Evolutionary conservation across 2,113 vertebrate genomes (phyloP).

Genomic region (Oceanodroma tethys): DNA sequence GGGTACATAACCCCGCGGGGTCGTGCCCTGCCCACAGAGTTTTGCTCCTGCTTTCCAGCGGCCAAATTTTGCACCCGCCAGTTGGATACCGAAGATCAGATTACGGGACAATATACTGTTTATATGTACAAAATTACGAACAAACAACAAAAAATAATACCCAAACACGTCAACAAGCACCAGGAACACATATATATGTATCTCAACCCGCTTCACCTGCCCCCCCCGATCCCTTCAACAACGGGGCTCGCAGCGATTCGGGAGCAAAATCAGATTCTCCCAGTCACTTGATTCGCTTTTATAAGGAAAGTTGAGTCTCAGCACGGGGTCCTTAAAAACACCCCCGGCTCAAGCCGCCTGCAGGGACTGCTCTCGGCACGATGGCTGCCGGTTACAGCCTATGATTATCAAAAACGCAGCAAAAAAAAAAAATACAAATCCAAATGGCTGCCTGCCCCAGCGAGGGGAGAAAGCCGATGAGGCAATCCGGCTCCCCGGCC

Average conservation of each 20-base stretch:
- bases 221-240: not conserved
- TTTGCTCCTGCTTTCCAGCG: not conserved
- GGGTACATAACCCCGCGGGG: rapidly evolving
- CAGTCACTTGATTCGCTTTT: not conserved
- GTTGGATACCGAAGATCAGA: not conserved
- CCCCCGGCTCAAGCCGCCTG: rapidly evolving
- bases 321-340: not conserved
- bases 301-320: not conserved
- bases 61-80: not conserved
- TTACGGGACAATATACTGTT: not conserved
- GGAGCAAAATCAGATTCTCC: not conserved
- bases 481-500: not conserved
- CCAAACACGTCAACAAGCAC: not conserved
- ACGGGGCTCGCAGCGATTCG: rapidly evolving
- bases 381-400: not conserved
- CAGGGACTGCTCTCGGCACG: not conserved
- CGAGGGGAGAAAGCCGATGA: rapidly evolving
- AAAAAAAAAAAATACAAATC: not conserved
- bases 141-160: not conserved
- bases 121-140: not conserved
- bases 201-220: not conserved
- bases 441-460: not conserved
- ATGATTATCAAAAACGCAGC: not conserved
- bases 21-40: too few species aligned
- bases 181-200: not conserved